phyloP scores from a whole-genome alignment of 2,113 vertebrate species.

The Odobenus rosmarus region DNA sequence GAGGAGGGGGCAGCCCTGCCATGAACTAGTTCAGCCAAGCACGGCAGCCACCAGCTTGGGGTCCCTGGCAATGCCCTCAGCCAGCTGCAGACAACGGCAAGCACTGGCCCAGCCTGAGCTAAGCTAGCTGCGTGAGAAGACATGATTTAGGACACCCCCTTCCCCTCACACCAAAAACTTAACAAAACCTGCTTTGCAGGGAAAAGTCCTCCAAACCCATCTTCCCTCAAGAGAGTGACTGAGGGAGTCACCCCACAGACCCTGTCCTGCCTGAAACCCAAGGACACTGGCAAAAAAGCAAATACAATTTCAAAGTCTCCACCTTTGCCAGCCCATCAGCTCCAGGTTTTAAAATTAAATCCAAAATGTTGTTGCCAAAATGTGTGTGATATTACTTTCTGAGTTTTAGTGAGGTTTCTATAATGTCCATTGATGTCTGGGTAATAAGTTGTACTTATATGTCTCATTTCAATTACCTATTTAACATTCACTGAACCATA shows the following conservation, averaged over 20 bases:
- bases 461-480: slow-evolving; percentile 78
- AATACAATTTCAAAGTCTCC: not conserved
- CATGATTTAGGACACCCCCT: not conserved
- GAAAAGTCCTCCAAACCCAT: not conserved
- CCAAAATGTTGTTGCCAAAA: slow-evolving; percentile 29
- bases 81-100: not conserved
- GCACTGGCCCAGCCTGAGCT: not conserved
- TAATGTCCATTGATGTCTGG: slow-evolving; percentile 58
- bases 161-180: not conserved
- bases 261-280: not conserved
- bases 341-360: slow-evolving; percentile 47
- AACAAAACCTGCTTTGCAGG: not conserved
- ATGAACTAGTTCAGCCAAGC: not conserved
- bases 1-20: not conserved
- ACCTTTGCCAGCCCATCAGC: not conserved
- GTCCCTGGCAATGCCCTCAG: too few relatives aligned
- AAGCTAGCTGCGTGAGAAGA: not conserved
- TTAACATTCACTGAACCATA: slow-evolving; percentile 80
- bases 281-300: not conserved
- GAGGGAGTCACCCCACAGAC: not conserved
- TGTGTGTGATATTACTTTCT: not conserved
- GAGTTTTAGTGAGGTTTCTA: slow-evolving; percentile 54
- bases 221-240: not conserved
- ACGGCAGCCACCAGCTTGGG: fast-evolving
- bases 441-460: slow-evolving; percentile 71